Conservation (phyloP, 2,113 vertebrate species). For the Silurus glanis region DNA sequence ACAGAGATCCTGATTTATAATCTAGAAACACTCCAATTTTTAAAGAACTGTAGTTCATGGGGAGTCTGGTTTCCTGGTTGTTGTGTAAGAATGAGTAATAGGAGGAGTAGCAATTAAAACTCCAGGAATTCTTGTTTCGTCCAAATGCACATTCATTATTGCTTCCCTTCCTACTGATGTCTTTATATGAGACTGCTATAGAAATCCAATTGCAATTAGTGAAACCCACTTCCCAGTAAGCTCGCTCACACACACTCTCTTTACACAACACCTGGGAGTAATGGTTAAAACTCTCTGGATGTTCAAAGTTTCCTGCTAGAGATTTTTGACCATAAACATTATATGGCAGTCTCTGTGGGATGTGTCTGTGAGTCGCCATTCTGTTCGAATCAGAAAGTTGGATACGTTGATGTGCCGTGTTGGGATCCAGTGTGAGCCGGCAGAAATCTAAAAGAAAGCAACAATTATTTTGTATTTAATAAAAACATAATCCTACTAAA, state of each 20-base stretch:
- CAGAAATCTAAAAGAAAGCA: not conserved
- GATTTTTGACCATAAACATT: no score
- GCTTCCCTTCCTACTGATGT: constrained; percentile 27
- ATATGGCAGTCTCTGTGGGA: no score
- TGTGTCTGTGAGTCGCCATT: not conserved
- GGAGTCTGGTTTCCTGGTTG: not conserved
- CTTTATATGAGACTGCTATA: constrained; percentile 19
- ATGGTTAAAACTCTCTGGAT: not conserved
- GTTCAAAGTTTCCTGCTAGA: rapidly evolving
- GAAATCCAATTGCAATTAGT: not conserved
- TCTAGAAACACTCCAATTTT: constrained; percentile 36
- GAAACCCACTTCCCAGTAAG: constrained; percentile 43
- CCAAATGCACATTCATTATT: constrained; percentile 29
- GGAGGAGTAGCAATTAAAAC: not conserved
- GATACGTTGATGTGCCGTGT: not conserved
- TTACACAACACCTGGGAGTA: constrained; percentile 6
- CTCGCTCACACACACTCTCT: not conserved
- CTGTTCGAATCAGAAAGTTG: not conserved
- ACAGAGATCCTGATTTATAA: constrained; percentile 1
- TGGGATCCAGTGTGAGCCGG: not conserved
- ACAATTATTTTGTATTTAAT: not conserved
- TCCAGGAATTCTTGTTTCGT: constrained; percentile 33
- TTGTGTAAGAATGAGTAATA: constrained; percentile 28
- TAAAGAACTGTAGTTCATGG: not conserved
- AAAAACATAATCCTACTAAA: not conserved